These are phyloP conservation scores for Lepidocyrtinus sp. DNA, from an alignment of 2,888 invertebrate genomes.

Conservation along the genomic window DNA sequence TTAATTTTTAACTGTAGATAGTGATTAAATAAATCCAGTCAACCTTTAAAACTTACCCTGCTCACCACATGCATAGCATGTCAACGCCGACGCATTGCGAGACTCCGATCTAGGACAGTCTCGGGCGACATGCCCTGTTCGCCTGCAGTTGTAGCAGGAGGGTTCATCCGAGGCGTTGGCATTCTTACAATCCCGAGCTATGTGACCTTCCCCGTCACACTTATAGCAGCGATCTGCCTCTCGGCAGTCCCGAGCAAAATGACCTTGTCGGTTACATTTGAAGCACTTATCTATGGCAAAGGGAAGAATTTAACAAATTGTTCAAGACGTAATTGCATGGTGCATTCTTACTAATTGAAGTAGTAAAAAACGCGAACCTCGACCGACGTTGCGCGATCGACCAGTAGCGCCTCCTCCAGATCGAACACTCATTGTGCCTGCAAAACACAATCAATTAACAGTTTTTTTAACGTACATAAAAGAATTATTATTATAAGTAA, in stretches of 20 bases:
- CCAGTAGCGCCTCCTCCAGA: too few species aligned
- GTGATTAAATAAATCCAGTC: too few species aligned
- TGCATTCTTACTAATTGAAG: not conserved
- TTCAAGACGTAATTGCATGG: too few species aligned
- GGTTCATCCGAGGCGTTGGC: constrained; percentile 77
- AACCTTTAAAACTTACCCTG: too few species aligned
- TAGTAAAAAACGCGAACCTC: constrained; percentile 25
- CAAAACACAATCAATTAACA: too few species aligned
- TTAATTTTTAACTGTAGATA: too few species aligned
- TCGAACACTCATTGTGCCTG: too few species aligned
- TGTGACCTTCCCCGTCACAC: constrained; percentile 73
- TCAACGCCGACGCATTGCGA: constrained; percentile 76
- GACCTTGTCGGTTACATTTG: constrained; percentile 95
- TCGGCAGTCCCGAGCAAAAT: constrained; percentile 94
- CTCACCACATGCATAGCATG: constrained; percentile 94
- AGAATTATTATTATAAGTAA: too few species aligned
- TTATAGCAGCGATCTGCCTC: constrained; percentile 83
- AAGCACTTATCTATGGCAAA: constrained; percentile 86
- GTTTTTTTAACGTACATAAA: too few species aligned
- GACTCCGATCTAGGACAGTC: constrained; percentile 77
- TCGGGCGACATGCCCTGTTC: constrained; percentile 88
- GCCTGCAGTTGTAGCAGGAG: constrained; percentile 96
- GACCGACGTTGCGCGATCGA: constrained; percentile 43
- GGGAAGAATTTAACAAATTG: constrained; percentile 10
- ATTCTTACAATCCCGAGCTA: constrained; percentile 93